These are phyloP conservation scores for Cosmopolites sordidus DNA, from an alignment of 2,888 invertebrate species.

Conservation along the genomic window DNA sequence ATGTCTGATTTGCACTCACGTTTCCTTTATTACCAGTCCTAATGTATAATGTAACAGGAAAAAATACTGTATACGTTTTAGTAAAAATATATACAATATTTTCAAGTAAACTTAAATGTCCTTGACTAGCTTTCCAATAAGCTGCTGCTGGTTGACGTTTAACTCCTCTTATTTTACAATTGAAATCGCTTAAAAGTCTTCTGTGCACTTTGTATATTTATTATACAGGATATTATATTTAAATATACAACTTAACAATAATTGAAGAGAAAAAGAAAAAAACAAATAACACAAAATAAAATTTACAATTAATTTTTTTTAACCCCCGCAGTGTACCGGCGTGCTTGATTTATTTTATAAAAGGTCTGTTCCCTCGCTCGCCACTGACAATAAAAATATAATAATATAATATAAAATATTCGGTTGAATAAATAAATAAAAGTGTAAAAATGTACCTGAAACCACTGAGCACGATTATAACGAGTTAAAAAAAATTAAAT, in stretches of 20 bases:
- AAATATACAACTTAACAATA: slow-evolving; percentile 46
- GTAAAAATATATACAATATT: slow-evolving; percentile 45
- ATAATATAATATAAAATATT: slow-evolving; percentile 44
- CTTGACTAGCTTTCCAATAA: background rate
- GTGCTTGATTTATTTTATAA: too few relatives aligned
- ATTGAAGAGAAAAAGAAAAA: slow-evolving; percentile 42
- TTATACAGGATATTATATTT: slow-evolving; percentile 46
- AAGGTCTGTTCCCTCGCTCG: background rate
- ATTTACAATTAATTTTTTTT: slow-evolving; percentile 24
- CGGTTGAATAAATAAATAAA: slow-evolving; percentile 38
- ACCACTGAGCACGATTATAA: slow-evolving; percentile 31
- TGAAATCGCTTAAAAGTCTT: slow-evolving; percentile 10
- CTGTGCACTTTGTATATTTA: slow-evolving; percentile 46
- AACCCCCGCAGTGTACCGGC: slow-evolving; percentile 28
- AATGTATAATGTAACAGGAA: slow-evolving; percentile 27
- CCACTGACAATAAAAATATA: slow-evolving; percentile 41
- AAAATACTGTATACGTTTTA: slow-evolving; percentile 46
- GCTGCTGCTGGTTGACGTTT: background rate
- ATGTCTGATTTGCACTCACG: background rate
- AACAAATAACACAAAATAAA: slow-evolving; percentile 26
- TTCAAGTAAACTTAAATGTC: slow-evolving; percentile 28
- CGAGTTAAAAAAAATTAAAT: slow-evolving; percentile 26
- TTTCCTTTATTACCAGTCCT: background rate
- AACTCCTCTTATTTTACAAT: background rate
- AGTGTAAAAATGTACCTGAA: slow-evolving; percentile 38